Base-by-base conservation (phyloP, 2,888 invertebrate genomes). In the Melanostoma scalare region DNA sequence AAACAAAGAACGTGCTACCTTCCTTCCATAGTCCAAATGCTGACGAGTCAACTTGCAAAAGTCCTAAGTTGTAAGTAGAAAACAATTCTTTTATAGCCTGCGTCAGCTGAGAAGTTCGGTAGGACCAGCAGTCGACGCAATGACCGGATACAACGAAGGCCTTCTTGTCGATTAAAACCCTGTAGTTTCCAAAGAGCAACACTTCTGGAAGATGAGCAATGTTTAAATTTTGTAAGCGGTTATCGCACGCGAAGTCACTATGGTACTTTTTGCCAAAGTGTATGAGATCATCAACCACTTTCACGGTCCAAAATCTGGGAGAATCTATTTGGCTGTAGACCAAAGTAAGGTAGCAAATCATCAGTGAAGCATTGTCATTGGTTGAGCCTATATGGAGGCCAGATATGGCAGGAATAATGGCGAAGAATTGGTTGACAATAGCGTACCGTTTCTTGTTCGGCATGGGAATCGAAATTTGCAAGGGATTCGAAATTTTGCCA, bases 321-420 rank as follows among this genome's bases (percentile, higher is more conserved):
- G 93, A 93, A 2, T 94, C 94, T 85, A 95, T 94, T 87, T 94
- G 93, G 0, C 94, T 92, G 86, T 95, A 95, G 0, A 94, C 93
- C 89, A 94, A 90, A 3, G 93, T 93, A 4, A 93, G 92, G 0
- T 93, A 90, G 0, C 93, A 92, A 77, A 94, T 93, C 0, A 94
- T 90, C 69, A 94, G 88, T 0, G 94, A 93, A 85, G 94, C 93
- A 67, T 94, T 93, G 85, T 92, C 86, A 35, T 88, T 88, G 1
- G 80, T 2, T 2, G 50, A 2, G 4, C 46, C 86, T 1, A 87
- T 87, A 3, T 88, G 88, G 6, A 91, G 85, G 3, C 90, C 91
- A 44, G 87, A 87, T n/a, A 88, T 86, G 0, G 87, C 90, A 2
- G 90, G 88, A 67, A 91, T 90, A 0, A 90, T 86, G 0, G 90